These are phyloP conservation scores for Telenomus remus DNA, from an alignment of 1,140 invertebrate species.

Conservation along the genomic window DNA sequence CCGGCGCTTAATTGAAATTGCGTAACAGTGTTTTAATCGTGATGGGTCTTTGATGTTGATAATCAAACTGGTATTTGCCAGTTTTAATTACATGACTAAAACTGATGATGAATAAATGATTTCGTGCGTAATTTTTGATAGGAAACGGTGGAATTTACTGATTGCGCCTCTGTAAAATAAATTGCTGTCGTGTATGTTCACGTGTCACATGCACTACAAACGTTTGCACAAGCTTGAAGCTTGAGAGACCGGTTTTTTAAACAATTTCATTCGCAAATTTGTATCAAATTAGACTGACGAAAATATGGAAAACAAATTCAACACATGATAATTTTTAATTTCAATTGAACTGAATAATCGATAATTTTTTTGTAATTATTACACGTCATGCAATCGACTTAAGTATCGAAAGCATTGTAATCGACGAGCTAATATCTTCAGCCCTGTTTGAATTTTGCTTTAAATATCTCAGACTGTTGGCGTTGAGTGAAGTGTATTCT, in stretches of 20 bases:
- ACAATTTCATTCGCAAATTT: not conserved
- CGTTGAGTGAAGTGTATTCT: conserved; percentile 9
- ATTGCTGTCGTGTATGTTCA: conserved; percentile 30
- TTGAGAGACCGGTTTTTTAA: not conserved
- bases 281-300: not conserved
- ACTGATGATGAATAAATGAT: conserved; percentile 20
- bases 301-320: too few relatives aligned
- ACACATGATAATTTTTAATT: too few relatives aligned
- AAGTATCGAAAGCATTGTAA: too few relatives aligned
- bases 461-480: conserved; percentile 25
- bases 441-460: conserved; percentile 23
- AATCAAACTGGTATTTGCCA: conserved; percentile 11
- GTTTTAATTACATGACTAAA: conserved; percentile 27
- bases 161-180: conserved; percentile 19
- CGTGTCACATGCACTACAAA: conserved; percentile 7
- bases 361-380: too few relatives aligned
- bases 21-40: too few relatives aligned
- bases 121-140: conserved; percentile 20
- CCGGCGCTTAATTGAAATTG: too few relatives aligned
- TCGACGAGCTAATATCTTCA: conserved; percentile 9
- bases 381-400: too few relatives aligned
- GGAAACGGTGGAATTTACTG: not conserved
- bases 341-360: too few relatives aligned
- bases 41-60: too few relatives aligned
- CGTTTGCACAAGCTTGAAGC: not conserved